phyloP scores from a whole-genome alignment of 2,113 vertebrate species.

The Theristicus caerulescens region DNA sequence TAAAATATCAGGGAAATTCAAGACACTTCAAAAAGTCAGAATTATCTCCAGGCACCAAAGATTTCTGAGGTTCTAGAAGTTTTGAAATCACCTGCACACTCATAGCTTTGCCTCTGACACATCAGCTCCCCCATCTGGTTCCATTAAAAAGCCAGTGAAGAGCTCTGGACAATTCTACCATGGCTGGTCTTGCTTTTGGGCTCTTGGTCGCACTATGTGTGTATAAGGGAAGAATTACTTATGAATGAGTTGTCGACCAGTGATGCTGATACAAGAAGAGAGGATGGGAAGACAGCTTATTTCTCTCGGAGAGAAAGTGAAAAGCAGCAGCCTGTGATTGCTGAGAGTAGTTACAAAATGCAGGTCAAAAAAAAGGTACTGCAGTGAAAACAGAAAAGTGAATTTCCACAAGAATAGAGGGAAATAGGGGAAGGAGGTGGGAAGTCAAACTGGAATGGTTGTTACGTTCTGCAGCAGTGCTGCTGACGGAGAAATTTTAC shows the following conservation, averaged over 20 bases:
- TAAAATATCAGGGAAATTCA: neutral
- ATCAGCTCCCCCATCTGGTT: neutral
- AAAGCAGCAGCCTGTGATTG: neutral
- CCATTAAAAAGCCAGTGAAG: neutral
- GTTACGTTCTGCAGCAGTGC: neutral
- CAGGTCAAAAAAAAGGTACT: neutral
- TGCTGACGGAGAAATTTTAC: neutral
- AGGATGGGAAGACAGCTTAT: neutral
- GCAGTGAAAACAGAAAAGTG: neutral
- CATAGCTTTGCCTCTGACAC: neutral
- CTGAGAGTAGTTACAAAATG: neutral
- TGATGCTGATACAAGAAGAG: neutral
- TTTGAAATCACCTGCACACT: neutral
- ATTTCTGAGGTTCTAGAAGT: neutral
- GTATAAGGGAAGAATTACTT: neutral
- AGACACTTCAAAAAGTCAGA: neutral
- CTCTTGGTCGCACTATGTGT: rapidly evolving
- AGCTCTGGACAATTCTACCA: neutral
- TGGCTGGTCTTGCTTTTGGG: neutral
- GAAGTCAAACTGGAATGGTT: neutral
- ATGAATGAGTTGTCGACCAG: rapidly evolving
- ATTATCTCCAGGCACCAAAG: neutral
- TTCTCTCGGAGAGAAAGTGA: neutral
- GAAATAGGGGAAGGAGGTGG: neutral
- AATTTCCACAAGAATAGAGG: neutral